Conservation (phyloP, 2,113 vertebrate genomes). For the Falcunculus frontatus region DNA sequence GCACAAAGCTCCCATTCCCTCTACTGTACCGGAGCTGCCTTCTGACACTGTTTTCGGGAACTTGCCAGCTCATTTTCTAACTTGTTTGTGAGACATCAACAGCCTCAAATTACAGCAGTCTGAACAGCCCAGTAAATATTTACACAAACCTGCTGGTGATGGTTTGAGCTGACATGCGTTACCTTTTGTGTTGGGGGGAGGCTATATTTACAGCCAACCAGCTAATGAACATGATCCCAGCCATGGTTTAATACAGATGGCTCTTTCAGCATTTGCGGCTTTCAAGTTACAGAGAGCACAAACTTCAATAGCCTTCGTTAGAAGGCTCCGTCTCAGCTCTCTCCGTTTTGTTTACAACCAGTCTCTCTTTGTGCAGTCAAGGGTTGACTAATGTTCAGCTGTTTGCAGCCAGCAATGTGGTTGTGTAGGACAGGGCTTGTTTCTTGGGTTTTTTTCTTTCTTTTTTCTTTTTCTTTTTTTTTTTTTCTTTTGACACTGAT, state of each 20-base stretch:
- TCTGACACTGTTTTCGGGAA: conserved; percentile 53
- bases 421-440: background rate
- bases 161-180: conserved; percentile 43
- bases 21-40: conserved; percentile 18
- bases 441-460: background rate
- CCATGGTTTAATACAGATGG: conserved; percentile 54
- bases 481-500: background rate
- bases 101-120: conserved; percentile 50
- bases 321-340: conserved; percentile 44
- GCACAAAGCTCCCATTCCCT: background rate
- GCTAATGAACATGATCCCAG: conserved; percentile 65
- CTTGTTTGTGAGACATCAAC: conserved; percentile 58
- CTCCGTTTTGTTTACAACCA: conserved; percentile 52
- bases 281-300: conserved; percentile 67
- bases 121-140: conserved; percentile 64
- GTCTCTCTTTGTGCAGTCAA: conserved; percentile 51
- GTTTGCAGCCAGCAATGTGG: background rate
- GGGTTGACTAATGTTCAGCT: conserved; percentile 45
- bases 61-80: conserved; percentile 58
- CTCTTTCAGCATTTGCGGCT: conserved; percentile 56
- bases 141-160: conserved; percentile 64
- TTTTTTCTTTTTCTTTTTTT: too few relatives aligned
- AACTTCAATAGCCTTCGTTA: conserved; percentile 65
- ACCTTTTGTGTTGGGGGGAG: conserved; percentile 44
- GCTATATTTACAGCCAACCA: conserved; percentile 69